phyloP scores from a whole-genome alignment of 2,888 invertebrate species.

The Abscondita cerata region DNA sequence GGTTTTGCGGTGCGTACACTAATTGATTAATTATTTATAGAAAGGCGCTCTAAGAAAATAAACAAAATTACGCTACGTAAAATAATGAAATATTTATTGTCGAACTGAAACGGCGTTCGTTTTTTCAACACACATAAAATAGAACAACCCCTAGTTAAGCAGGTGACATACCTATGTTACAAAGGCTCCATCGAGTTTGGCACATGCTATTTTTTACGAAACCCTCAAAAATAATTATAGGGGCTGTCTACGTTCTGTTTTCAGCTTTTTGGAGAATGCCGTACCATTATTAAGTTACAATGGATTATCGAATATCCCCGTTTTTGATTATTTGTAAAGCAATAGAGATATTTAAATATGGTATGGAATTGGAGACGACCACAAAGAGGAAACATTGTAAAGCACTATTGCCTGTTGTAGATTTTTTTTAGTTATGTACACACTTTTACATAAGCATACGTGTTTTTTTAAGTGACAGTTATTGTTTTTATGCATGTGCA shows the following conservation, averaged over 20 bases:
- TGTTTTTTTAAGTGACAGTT: too few relatives aligned
- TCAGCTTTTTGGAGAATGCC: conserved; percentile 27
- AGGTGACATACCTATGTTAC: conserved; percentile 46
- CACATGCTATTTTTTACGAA: conserved; percentile 39
- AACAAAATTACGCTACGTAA: conserved; percentile 4
- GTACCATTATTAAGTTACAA: conserved; percentile 33
- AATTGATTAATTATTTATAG: too few relatives aligned
- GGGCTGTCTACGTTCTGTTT: conserved; percentile 31
- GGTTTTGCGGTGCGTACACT: too few relatives aligned
- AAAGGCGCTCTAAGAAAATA: too few relatives aligned
- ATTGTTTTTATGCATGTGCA: too few relatives aligned
- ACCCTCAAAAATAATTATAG: conserved; percentile 37
- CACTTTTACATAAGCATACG: too few relatives aligned
- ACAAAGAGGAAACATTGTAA: not conserved
- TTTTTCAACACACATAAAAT: conserved; percentile 14
- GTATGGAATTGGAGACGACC: conserved; percentile 19
- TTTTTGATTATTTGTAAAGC: not conserved
- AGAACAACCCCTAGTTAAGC: conserved; percentile 33
- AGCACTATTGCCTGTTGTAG: not conserved
- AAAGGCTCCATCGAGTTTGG: conserved; percentile 39
- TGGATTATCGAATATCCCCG: conserved; percentile 2
- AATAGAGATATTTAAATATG: conserved; percentile 15
- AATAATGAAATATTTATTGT: conserved; percentile 18
- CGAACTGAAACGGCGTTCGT: not conserved
- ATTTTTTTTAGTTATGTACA: not conserved